These are phyloP conservation scores for Drosophila sp. DNA, from an alignment of 1,140 invertebrate species.

Conservation along the genomic window DNA sequence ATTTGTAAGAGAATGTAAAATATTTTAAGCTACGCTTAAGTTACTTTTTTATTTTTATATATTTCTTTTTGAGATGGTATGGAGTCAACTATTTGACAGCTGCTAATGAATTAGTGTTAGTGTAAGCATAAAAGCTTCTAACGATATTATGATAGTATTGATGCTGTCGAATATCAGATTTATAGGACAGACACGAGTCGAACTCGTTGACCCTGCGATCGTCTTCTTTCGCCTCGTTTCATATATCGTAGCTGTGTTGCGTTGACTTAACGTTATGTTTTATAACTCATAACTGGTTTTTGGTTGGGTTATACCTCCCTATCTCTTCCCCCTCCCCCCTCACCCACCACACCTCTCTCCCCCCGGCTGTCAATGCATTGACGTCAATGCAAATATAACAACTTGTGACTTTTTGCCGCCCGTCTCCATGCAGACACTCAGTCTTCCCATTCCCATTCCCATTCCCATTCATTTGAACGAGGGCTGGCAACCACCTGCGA, in stretches of 20 bases:
- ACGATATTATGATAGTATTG: constrained; percentile 1
- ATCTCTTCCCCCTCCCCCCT: constrained; percentile 16
- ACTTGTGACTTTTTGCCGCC: constrained; percentile 28
- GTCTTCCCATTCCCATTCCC: no score
- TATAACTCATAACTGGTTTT: constrained; percentile 61
- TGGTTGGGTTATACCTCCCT: constrained; percentile 26
- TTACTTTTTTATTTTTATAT: not conserved
- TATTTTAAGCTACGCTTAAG: not conserved
- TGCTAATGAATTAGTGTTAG: not conserved
- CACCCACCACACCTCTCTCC: constrained; percentile 10
- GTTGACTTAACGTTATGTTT: constrained; percentile 38
- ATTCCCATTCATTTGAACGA: not conserved
- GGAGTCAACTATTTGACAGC: not conserved
- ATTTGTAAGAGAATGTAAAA: no score
- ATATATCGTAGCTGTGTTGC: constrained; percentile 32
- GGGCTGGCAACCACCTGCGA: constrained; percentile 19
- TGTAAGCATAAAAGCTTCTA: constrained; percentile 8
- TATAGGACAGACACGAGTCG: not conserved
- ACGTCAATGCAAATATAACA: constrained; percentile 79
- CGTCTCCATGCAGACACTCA: constrained; percentile 13
- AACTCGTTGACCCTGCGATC: constrained; percentile 15
- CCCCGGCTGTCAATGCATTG: constrained; percentile 50
- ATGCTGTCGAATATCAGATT: not conserved
- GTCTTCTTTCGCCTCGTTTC: constrained; percentile 20
- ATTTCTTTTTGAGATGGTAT: not conserved